Conservation (phyloP, 2,113 vertebrate species). For the Nyctereutes procyonoides region DNA sequence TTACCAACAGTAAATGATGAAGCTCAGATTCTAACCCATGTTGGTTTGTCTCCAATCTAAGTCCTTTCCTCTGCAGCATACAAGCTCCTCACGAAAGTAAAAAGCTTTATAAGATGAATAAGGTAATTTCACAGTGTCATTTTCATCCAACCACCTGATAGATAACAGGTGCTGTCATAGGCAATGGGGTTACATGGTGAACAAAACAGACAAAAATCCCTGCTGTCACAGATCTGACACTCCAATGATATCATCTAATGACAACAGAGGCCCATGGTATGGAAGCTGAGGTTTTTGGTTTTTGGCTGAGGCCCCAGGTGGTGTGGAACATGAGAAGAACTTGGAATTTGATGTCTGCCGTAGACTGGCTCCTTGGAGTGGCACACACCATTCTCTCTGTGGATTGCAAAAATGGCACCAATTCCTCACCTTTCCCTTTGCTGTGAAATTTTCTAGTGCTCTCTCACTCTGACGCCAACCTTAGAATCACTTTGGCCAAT, state of each 20-base stretch:
- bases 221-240: background rate
- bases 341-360: background rate
- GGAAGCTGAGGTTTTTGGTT: background rate
- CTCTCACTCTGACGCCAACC: background rate
- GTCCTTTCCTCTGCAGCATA: background rate
- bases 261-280: background rate
- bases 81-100: background rate
- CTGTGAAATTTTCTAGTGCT: background rate
- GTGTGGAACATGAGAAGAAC: background rate
- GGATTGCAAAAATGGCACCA: background rate
- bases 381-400: background rate
- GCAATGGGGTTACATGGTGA: background rate
- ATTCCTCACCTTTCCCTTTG: background rate
- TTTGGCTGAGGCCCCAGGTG: background rate
- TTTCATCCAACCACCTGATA: background rate
- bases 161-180: background rate
- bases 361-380: background rate
- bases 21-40: background rate
- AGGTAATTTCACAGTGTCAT: background rate
- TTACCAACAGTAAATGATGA: background rate
- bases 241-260: background rate
- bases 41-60: background rate
- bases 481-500: background rate
- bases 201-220: background rate
- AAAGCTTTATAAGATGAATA: background rate